A percentile compares a stretch with the other conserved stretches of the same genome.
These are phyloP conservation scores for Achatina immaculata DNA, from an alignment of 1,140 invertebrate genomes.

Conservation along the genomic window DNA sequence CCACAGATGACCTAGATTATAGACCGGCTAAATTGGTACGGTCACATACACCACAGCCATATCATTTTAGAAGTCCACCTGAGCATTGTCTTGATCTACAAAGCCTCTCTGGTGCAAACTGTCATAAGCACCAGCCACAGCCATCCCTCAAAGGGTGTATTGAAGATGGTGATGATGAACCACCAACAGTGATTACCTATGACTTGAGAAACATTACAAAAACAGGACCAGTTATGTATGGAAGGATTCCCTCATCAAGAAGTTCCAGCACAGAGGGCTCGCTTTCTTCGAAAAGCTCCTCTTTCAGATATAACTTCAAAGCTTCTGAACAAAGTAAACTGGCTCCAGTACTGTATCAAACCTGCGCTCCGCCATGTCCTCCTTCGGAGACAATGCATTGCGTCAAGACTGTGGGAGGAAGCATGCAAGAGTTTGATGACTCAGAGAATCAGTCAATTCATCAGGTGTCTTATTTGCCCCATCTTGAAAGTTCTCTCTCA, in stretches of 20 bases:
- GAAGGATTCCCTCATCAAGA: background rate
- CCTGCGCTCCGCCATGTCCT: background rate
- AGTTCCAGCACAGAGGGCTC: slow-evolving; percentile 6
- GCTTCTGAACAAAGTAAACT: background rate
- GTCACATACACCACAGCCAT: slow-evolving; percentile 59
- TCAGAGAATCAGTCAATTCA: background rate
- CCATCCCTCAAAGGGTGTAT: too few species aligned
- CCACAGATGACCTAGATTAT: slow-evolving; percentile 5
- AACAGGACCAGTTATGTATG: slow-evolving; percentile 12
- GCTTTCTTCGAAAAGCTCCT: background rate
- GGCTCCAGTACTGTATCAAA: background rate
- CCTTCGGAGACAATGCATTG: background rate
- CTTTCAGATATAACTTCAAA: background rate
- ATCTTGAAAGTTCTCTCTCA: background rate
- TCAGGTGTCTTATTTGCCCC: background rate
- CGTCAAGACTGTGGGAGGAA: background rate
- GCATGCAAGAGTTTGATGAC: background rate
- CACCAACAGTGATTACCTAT: slow-evolving; percentile 4
- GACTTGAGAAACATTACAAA: slow-evolving; percentile 6
- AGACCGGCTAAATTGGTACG: slow-evolving; percentile 49
- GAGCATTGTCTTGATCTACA: too few species aligned
- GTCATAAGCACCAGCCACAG: background rate
- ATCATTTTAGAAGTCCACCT: slow-evolving; percentile 16
- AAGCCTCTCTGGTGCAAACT: too few species aligned
- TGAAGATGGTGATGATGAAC: background rate